Percentiles rank a stretch among this genome's conserved stretches.
Evolutionary conservation across 2,113 vertebrate species (phyloP).

Genomic region (Anas platyrhynchos): DNA sequence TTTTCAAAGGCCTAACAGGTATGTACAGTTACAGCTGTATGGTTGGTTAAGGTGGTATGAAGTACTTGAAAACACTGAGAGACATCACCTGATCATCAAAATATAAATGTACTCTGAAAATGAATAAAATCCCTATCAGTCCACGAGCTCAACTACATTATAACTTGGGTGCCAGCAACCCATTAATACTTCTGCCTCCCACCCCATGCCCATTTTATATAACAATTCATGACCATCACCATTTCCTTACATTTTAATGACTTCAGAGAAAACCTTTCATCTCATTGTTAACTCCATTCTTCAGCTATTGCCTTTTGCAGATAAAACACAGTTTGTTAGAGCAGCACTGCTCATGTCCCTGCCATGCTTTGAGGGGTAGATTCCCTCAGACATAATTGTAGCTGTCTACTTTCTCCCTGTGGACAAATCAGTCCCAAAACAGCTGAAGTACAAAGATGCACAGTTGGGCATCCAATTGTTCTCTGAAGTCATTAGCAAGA

Average conservation of each 20-base stretch:
- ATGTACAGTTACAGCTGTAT: neutral
- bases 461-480: slow-evolving; percentile 82
- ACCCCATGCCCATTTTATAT: slow-evolving; percentile 82
- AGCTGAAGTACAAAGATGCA: slow-evolving; percentile 75
- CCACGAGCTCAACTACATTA: slow-evolving; percentile 40
- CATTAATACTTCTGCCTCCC: slow-evolving; percentile 81
- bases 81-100: neutral
- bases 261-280: slow-evolving; percentile 87
- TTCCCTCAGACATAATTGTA: slow-evolving; percentile 78
- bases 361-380: slow-evolving; percentile 72
- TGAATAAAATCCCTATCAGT: neutral
- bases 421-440: slow-evolving; percentile 80
- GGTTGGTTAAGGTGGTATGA: neutral
- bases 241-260: slow-evolving; percentile 89
- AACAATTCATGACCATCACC: slow-evolving; percentile 84
- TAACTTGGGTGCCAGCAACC: slow-evolving; percentile 78
- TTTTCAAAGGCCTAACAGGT: neutral
- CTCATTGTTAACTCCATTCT: slow-evolving; percentile 80
- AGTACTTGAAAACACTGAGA: neutral
- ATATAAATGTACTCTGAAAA: slow-evolving; percentile 55
- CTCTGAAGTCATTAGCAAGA: slow-evolving; percentile 86
- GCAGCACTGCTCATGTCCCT: slow-evolving; percentile 75
- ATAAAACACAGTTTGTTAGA: slow-evolving; percentile 75
- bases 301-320: slow-evolving; percentile 80
- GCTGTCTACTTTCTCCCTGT: slow-evolving; percentile 77